phyloP scores from a whole-genome alignment of 1,140 invertebrate genomes.

The Aphelenchoides besseyi region DNA sequence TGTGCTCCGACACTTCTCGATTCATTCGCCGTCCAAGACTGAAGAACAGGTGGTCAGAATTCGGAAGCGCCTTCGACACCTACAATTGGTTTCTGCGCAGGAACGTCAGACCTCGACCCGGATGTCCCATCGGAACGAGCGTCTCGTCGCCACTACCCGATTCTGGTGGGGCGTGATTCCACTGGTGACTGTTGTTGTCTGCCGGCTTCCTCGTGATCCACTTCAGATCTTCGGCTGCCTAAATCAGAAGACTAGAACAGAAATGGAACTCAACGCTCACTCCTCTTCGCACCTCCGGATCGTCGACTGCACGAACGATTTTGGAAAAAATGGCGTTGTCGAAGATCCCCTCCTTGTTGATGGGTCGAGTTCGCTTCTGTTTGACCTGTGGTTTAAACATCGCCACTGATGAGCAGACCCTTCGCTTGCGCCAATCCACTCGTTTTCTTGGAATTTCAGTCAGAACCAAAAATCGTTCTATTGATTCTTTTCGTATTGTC shows the following conservation, averaged over 20 bases:
- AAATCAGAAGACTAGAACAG: not conserved
- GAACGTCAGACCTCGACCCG: not conserved
- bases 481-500: too few relatives aligned
- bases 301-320: not conserved
- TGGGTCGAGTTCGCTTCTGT: not conserved
- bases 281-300: not conserved
- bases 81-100: not conserved
- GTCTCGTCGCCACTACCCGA: not conserved
- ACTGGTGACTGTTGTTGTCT: not conserved
- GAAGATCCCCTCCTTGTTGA: slow-evolving; percentile 2
- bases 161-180: not conserved
- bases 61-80: not conserved
- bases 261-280: not conserved
- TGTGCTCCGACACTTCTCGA: not conserved
- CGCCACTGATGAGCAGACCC: too few relatives aligned
- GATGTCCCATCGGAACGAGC: not conserved
- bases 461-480: too few relatives aligned
- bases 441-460: too few relatives aligned
- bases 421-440: too few relatives aligned
- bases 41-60: too few relatives aligned
- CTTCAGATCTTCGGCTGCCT: not conserved
- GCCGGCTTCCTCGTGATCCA: not conserved
- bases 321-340: not conserved
- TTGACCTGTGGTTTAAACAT: too few relatives aligned
- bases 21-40: not conserved